These are phyloP conservation scores for Heliconius charithonia DNA, from an alignment of 2,888 invertebrate genomes.

Conservation along the genomic window DNA sequence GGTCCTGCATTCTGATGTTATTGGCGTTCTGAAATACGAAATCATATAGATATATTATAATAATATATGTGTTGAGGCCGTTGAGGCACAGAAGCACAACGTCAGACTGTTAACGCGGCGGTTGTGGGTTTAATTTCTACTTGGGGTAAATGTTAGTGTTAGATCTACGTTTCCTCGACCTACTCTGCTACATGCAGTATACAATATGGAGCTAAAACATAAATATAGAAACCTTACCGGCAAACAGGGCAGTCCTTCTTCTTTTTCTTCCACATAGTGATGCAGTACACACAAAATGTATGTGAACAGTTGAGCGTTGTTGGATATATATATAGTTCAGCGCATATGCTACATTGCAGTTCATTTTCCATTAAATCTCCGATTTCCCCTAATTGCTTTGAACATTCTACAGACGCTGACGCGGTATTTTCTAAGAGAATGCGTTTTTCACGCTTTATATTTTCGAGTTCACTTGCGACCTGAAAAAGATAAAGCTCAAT, in stretches of 20 bases:
- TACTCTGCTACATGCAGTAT: too few species aligned
- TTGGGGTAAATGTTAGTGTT: too few species aligned
- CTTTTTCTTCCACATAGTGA: constrained; percentile 87
- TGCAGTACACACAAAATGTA: constrained; percentile 89
- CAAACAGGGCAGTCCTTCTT: constrained; percentile 90
- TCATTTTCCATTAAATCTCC: constrained; percentile 87
- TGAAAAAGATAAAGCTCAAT: constrained; percentile 42
- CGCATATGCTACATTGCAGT: constrained; percentile 89
- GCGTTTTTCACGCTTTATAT: constrained; percentile 66
- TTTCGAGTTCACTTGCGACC: constrained; percentile 65
- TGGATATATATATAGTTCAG: constrained; percentile 88
- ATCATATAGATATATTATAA: background rate
- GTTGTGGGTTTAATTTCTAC: too few species aligned
- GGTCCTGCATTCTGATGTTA: constrained; percentile 82
- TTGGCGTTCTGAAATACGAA: constrained; percentile 60
- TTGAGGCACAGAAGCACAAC: too few species aligned
- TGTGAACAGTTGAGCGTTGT: constrained; percentile 89
- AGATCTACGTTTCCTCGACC: too few species aligned
- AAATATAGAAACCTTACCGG: constrained; percentile 58
- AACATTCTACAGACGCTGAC: constrained; percentile 48
- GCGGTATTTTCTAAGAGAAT: constrained; percentile 56
- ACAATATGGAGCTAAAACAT: too few species aligned
- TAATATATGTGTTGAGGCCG: too few species aligned
- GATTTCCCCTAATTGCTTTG: constrained; percentile 68
- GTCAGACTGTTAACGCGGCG: too few species aligned